Base-by-base conservation (phyloP, 2,888 invertebrate genomes). In the Dasysyrphus albostriatus region DNA sequence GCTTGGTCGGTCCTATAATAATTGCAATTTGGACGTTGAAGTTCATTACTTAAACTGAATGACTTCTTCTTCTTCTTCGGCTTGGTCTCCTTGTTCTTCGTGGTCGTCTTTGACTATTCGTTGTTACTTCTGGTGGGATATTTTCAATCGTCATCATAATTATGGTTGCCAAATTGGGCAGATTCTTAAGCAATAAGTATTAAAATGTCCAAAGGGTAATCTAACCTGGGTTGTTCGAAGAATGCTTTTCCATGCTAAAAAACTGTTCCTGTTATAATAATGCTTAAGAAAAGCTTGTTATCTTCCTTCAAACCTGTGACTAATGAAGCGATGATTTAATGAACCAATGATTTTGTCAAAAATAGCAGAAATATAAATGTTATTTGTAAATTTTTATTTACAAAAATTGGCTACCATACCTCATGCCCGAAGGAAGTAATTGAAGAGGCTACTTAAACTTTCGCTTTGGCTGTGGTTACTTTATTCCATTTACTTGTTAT, bases 11-110 rank as follows among this genome's bases (percentile, higher is more conserved):
- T 85, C 59, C 58, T 63, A 85, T 39, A 59, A 59, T 61, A 24
- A 85, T 78, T 82, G 82, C 82, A 74, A 74, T 77, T 73, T 63
- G 56, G 29, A 54, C 29, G 47, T 44, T 75, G 34, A 37, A 73
- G 54, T 47, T 47, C 29, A 49, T 39, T 44, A 61, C 34, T 39
- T 69, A 61, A 61, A 54, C 42, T 74, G 77, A 67, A 61, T 67
- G 59, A 77, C 37, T 77, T 63, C 49, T 63, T 70, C 70, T 54
- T 63, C 12, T 39, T 51, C 14, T 67, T 65, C 37, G 24, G 67
- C 54, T 67, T 77, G n/a, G 49, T 16, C 67, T 59, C 74, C 24
- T 42, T 63, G 44, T 63, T 32, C 44, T 44, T 63, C 12, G 42
- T 44, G 63, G 63, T 63, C 37, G 39, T 69, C 69, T 69, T 39